phyloP scores from a whole-genome alignment of 1,140 invertebrate species.

The Tetramorium alpestre region DNA sequence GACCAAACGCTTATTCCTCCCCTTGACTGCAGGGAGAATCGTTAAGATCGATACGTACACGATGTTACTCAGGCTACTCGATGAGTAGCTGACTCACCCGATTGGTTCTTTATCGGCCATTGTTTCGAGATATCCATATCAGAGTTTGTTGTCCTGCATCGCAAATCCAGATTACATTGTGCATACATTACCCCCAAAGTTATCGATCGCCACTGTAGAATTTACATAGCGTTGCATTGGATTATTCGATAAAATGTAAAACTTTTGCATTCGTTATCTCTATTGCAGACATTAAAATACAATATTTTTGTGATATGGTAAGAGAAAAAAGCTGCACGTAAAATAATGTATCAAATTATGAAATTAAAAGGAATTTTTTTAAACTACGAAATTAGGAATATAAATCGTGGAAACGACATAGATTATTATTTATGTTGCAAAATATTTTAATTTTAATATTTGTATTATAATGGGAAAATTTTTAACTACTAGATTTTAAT shows the following conservation, averaged over 20 bases:
- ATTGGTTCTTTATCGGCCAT: constrained; percentile 1
- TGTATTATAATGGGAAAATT: neutral
- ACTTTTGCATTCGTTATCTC: neutral
- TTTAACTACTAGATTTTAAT: neutral
- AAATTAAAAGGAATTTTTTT: neutral
- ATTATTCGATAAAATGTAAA: constrained; percentile 1
- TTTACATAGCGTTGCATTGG: neutral
- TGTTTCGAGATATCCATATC: neutral
- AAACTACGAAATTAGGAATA: neutral
- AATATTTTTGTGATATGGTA: neutral
- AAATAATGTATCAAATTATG: neutral
- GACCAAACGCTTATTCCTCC: constrained; percentile 27
- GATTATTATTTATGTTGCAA: neutral
- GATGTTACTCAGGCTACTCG: neutral
- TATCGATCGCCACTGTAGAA: neutral
- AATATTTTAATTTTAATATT: neutral
- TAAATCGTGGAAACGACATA: neutral
- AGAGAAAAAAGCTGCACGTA: neutral
- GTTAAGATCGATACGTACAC: constrained; percentile 10
- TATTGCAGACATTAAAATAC: neutral
- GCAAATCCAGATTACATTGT: constrained; percentile 21
- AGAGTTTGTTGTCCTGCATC: neutral
- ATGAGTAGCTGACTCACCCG: neutral
- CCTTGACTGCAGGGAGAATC: constrained; percentile 19
- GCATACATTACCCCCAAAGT: neutral